Evolutionary conservation across 2,888 invertebrate genomes (phyloP), one percentile per base, ranked within the genome.

Genomic region (Vesta saturnalis): DNA sequence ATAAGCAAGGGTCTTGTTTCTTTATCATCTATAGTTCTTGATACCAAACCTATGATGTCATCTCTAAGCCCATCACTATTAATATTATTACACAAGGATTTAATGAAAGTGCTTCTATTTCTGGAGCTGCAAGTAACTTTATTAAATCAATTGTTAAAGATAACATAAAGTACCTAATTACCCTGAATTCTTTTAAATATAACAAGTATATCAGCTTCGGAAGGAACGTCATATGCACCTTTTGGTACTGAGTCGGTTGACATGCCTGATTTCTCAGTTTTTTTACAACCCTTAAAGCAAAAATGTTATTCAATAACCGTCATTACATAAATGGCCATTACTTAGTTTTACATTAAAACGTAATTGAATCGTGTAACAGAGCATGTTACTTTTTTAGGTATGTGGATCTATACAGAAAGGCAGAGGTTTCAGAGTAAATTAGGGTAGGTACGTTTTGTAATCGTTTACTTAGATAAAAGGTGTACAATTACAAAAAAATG

Each of bases 1-100:
- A 82, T 77, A 12, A 79, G 69, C 22, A 80, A 69, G 0, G 81
- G 79, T 19, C 72, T 64, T n/a, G 59, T 69, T n/a, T 67, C 66
- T 1, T 67, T 61, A 10, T 30, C 23, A 23, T 72, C 56, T n/a
- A 71, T 68, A 0, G 76, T 77, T 5, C 43, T 60, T 2, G 68
- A 56, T 1, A 78, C 68, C 10, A 82, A 59, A 23, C 73, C 76
- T n/a, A 79, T 67, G 0, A 81, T 73, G 62, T 81, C 80, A 69
- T 82, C 80, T 18, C 74, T 71, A 19, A 71, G 66, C 4, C 79
- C 79, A 63, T 74, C 77, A 6, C 73, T 59, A 12, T 73, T 56
- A 18, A 82, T 75, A 60, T 78, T 78, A 18, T 74, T 67, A 43
- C 76, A 76, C 4, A 82, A 67, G 14, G 75, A 58, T 3, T 73